These are phyloP conservation scores for Lepidotrigona ventralis DNA, from an alignment of 1,140 invertebrate genomes.

Conservation along the genomic window DNA sequence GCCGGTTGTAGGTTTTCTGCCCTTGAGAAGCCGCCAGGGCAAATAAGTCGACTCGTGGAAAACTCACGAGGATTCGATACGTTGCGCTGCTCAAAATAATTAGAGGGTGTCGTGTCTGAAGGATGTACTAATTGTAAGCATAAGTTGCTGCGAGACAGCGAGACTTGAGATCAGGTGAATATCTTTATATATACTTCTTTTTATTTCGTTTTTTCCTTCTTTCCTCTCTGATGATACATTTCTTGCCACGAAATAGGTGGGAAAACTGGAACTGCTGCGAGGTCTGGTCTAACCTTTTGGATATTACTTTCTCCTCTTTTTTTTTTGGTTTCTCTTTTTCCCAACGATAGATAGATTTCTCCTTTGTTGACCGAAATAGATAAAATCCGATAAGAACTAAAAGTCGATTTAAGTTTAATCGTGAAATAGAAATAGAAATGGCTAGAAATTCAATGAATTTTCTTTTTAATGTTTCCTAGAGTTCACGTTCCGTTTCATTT, in stretches of 20 bases:
- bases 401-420: too few relatives aligned
- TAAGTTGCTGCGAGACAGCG: neutral
- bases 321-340: neutral
- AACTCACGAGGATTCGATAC: neutral
- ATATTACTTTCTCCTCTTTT: too few relatives aligned
- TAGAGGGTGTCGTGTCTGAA: constrained; percentile 18
- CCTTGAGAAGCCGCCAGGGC: neutral
- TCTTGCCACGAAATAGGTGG: too few relatives aligned
- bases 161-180: neutral
- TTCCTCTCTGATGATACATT: too few relatives aligned
- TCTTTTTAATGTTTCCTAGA: too few relatives aligned
- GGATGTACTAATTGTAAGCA: neutral
- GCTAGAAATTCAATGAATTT: too few relatives aligned
- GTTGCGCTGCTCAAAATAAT: constrained; percentile 18
- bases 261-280: too few relatives aligned
- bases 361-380: too few relatives aligned
- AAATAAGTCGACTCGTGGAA: constrained; percentile 8
- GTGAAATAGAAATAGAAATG: too few relatives aligned
- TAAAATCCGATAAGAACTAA: too few relatives aligned
- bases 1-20: neutral
- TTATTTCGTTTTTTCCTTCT: neutral
- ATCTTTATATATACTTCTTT: neutral
- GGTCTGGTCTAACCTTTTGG: neutral
- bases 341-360: neutral
- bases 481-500: too few relatives aligned